These are phyloP conservation scores for Lasioglossum villosulum DNA, from an alignment of 2,888 invertebrate species.

Conservation along the genomic window DNA sequence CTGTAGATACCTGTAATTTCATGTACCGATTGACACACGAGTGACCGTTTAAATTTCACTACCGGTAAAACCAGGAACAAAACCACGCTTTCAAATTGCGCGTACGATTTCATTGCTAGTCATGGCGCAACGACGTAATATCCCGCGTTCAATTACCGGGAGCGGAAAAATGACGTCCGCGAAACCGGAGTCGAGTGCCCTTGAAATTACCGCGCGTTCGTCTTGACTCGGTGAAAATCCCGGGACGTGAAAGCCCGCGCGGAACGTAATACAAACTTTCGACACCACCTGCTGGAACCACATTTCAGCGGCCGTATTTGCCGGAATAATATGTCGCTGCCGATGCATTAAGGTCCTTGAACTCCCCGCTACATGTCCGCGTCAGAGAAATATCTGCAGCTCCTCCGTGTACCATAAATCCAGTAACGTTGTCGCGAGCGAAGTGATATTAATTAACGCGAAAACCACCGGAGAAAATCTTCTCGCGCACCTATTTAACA, in stretches of 20 bases:
- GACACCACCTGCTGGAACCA: constrained; percentile 42
- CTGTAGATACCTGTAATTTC: background rate
- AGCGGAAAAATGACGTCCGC: constrained; percentile 4
- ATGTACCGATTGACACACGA: background rate
- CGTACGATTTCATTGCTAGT: background rate
- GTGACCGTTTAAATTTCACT: background rate
- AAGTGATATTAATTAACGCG: constrained; percentile 69
- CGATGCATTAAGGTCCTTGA: constrained; percentile 47
- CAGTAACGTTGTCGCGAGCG: constrained; percentile 56
- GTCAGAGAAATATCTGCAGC: constrained; percentile 37
- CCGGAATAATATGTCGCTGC: constrained; percentile 36
- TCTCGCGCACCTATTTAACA: constrained; percentile 47
- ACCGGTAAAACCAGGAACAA: background rate
- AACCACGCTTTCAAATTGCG: background rate
- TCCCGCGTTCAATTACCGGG: constrained; percentile 8
- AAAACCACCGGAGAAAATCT: constrained; percentile 51
- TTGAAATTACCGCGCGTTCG: constrained; percentile 78
- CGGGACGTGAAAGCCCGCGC: background rate
- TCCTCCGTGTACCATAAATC: constrained; percentile 37
- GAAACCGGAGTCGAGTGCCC: constrained; percentile 14
- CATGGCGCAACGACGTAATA: background rate
- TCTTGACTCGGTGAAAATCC: constrained; percentile 67
- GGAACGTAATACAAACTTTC: constrained; percentile 46
- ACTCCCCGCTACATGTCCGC: constrained; percentile 21
- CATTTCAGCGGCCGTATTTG: constrained; percentile 19